Conservation (phyloP, 2,888 invertebrate species). For the Dinocampus coccinellae region DNA sequence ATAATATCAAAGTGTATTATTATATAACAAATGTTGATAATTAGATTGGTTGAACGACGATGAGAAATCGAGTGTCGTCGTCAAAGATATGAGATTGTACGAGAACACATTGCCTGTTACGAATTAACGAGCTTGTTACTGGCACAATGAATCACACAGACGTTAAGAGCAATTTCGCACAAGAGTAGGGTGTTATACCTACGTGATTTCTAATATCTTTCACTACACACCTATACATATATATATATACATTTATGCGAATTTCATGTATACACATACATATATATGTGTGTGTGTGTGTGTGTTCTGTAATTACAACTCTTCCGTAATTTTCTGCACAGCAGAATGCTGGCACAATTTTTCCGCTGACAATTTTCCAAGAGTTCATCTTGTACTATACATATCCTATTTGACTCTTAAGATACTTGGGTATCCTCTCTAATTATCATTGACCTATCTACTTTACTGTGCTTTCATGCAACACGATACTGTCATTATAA, state of each 20-base stretch:
- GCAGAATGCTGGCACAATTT: constrained; percentile 37
- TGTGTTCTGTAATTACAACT: no score
- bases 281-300: no score
- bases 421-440: neutral
- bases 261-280: neutral
- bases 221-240: neutral
- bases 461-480: neutral
- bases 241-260: neutral
- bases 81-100: constrained; percentile 22
- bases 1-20: neutral
- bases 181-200: neutral
- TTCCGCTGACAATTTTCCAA: constrained; percentile 40
- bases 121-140: constrained; percentile 43
- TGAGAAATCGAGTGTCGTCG: constrained; percentile 29
- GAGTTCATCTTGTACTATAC: constrained; percentile 37
- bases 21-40: constrained; percentile 34
- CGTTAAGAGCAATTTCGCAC: constrained; percentile 13
- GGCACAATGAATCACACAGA: constrained; percentile 27
- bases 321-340: neutral
- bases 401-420: neutral
- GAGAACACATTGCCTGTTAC: constrained; percentile 16
- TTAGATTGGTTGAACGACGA: constrained; percentile 26
- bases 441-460: neutral
- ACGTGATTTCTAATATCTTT: neutral
- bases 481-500: neutral